Evolutionary conservation across 2,888 invertebrate genomes (phyloP), one percentile per base, ranked within the genome.

Genomic region (Bombylius major): DNA sequence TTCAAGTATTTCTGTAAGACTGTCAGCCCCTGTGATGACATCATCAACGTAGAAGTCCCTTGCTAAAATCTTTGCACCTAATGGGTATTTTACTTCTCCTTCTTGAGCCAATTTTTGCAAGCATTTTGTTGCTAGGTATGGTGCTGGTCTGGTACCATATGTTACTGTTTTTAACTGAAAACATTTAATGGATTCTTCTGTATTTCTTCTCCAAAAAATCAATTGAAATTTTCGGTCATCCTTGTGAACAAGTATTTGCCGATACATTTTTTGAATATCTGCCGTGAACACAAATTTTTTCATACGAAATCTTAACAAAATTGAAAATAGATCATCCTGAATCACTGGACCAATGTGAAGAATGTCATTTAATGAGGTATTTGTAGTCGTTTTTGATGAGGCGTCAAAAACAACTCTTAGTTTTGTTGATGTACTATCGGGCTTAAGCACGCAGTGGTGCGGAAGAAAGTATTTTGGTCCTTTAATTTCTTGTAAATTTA

Each of bases 1-100:
- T 47, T n/a, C 13, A 32, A 42, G 9, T 1, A 33, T 33, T 23
- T 36, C 44, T 7, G 14, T 6, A 13, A 44, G 32, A 8, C 47
- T 44, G 48, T 48, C 31, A 33, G 23, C 44, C 11, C 56, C 52
- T 23, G 48, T 48, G 12, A 53, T 13, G 5, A 53, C 33, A n/a
- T 47, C 51, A 51, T 55, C 55, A 12, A 55, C 48, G 31, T 55
- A 55, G n/a, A 51, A 51, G 11, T 44, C 51, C 3, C 4, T n/a
- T 39, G 31, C 33, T 14, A 50, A 33, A 9, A 44, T 31, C n/a
- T 4, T 42, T 8, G 42, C 44, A 23, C 14, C 23, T 14, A 3
- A 5, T 13, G 53, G 53, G 47, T 14, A 14, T 14, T 14, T 14
- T 12, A 11, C 33, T 12, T 14, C 13, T 34, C 45, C 5, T 14